phyloP scores from a whole-genome alignment of 1,140 invertebrate species.

The Arctopsyche grandis region DNA sequence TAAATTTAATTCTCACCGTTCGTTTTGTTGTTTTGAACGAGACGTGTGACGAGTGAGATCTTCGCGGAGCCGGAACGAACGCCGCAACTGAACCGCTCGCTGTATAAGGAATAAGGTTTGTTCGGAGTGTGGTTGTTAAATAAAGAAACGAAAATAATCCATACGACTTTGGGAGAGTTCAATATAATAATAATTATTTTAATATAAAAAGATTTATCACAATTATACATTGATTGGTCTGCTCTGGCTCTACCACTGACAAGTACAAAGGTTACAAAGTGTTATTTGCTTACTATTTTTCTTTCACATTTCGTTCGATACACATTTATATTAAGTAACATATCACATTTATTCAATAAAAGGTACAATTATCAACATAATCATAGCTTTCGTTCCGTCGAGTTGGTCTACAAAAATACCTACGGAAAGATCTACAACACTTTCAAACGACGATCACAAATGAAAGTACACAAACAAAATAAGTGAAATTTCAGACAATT shows the following conservation, averaged over 20 bases:
- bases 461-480: no score
- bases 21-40: background rate
- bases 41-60: background rate
- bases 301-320: conserved; percentile 3
- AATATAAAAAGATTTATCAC: conserved; percentile 29
- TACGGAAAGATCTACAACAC: no score
- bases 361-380: no score
- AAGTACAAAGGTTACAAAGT: background rate
- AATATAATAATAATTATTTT: conserved; percentile 5
- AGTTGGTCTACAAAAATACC: no score
- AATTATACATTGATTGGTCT: conserved; percentile 29
- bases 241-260: conserved; percentile 2
- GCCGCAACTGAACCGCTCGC: background rate
- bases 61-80: background rate
- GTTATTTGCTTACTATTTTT: background rate
- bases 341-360: conserved; percentile 14
- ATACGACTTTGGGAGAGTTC: background rate
- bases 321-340: conserved; percentile 3
- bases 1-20: background rate
- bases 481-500: no score
- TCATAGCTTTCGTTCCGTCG: no score
- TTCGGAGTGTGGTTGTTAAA: background rate
- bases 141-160: background rate
- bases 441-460: no score
- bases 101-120: background rate